Evolutionary conservation across 2,113 vertebrate genomes (phyloP).

Genomic region (Bos indicus): DNA sequence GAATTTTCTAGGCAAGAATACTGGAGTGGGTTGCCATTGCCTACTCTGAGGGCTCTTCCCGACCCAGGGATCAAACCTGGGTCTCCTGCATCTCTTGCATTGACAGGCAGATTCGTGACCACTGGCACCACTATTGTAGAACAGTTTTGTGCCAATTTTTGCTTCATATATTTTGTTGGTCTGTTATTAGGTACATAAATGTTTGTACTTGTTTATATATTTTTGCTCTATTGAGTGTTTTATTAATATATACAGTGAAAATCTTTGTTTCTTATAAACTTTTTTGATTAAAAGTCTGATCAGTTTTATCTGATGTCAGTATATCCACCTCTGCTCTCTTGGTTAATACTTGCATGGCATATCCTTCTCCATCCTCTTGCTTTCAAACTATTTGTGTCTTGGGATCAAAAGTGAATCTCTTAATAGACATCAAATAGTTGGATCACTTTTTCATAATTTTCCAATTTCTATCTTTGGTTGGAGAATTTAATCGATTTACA

Average conservation of each 20-base stretch:
- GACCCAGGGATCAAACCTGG: background rate
- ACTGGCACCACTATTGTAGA: background rate
- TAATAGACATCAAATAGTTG: background rate
- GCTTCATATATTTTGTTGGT: background rate
- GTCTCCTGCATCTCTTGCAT: background rate
- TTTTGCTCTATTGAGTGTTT: background rate
- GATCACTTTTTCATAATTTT: background rate
- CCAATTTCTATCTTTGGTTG: background rate
- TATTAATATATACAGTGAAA: background rate
- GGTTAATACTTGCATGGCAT: background rate
- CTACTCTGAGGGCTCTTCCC: background rate
- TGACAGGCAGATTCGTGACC: background rate
- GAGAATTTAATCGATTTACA: background rate
- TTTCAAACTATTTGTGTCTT: background rate
- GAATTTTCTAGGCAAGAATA: background rate
- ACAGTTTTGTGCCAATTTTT: background rate
- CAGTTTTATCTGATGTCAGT: background rate
- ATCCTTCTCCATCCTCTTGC: background rate
- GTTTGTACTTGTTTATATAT: background rate
- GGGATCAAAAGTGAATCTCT: background rate
- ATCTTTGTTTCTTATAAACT: background rate
- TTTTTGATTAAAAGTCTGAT: background rate
- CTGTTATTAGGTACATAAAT: background rate
- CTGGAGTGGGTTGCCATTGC: background rate
- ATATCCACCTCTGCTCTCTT: background rate